Evolutionary conservation across 2,797 vertebrate genomes (phyloP).

Genomic region (Geotrypetes seraphini): DNA sequence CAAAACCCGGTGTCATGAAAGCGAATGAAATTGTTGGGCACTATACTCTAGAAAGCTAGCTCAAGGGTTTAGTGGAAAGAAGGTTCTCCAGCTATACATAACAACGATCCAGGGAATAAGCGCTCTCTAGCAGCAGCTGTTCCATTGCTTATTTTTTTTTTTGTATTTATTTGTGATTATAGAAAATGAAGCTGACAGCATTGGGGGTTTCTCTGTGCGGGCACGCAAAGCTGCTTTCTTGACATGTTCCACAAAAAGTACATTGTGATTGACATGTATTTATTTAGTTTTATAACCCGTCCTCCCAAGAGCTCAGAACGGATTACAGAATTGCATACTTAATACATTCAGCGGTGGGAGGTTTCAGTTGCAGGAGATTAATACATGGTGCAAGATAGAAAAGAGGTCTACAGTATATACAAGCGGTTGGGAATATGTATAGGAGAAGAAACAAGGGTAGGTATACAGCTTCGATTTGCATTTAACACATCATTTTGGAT

Average conservation of each 20-base stretch:
- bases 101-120: slow-evolving; percentile 3
- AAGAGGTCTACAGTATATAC: too few species aligned
- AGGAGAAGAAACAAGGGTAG: too few species aligned
- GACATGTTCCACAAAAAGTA: slow-evolving; percentile 5
- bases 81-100: slow-evolving; percentile 32
- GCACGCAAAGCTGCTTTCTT: not conserved
- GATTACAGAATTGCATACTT: too few species aligned
- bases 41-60: slow-evolving; percentile 30
- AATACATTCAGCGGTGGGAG: too few species aligned
- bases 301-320: too few species aligned
- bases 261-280: slow-evolving; percentile 3
- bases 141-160: slow-evolving; percentile 31
- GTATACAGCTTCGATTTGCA: too few species aligned
- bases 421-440: too few species aligned
- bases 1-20: slow-evolving; percentile 42
- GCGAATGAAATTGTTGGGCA: slow-evolving; percentile 40
- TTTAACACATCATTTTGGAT: too few species aligned
- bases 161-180: slow-evolving; percentile 9
- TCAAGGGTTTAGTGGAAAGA: slow-evolving; percentile 28
- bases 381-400: too few species aligned
- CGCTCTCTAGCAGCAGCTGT: slow-evolving; percentile 9
- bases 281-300: too few species aligned
- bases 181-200: slow-evolving; percentile 5
- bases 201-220: too few species aligned
- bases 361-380: too few species aligned